phyloP scores from a whole-genome alignment of 2,797 vertebrate genomes.

The Eremophila alpestris region DNA sequence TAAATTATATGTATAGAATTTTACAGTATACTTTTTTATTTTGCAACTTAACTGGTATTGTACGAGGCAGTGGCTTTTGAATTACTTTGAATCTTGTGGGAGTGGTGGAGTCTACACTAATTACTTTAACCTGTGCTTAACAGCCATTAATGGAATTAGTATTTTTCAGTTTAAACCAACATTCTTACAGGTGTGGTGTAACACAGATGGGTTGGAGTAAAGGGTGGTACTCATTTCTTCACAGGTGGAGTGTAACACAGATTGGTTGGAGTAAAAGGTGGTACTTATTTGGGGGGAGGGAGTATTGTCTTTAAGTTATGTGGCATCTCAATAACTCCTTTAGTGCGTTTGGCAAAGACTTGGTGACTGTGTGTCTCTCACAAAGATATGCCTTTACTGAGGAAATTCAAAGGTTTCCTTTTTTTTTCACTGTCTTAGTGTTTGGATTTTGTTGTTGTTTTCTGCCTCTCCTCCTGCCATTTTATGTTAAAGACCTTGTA shows the following conservation, averaged over 20 bases:
- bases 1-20: not conserved
- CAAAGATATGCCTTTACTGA: not conserved
- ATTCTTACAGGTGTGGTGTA: not conserved
- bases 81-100: not conserved
- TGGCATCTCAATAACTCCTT: not conserved
- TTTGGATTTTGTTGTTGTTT: not conserved
- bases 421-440: fast-evolving
- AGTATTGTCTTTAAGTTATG: not conserved
- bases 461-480: not conserved
- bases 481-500: not conserved
- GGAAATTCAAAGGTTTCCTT: not conserved
- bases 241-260: too few relatives aligned
- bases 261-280: not conserved
- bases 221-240: not conserved
- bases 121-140: not conserved
- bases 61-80: not conserved
- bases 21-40: not conserved
- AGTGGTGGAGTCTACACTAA: not conserved
- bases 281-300: fast-evolving
- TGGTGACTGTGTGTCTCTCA: not conserved
- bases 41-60: not conserved
- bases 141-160: not conserved
- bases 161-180: not conserved
- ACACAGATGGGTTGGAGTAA: too few relatives aligned
- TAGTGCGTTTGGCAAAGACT: not conserved